Evolutionary conservation across 2,888 invertebrate genomes (phyloP), one percentile per base, ranked within the genome.

Genomic region (Microdon myrmicae): DNA sequence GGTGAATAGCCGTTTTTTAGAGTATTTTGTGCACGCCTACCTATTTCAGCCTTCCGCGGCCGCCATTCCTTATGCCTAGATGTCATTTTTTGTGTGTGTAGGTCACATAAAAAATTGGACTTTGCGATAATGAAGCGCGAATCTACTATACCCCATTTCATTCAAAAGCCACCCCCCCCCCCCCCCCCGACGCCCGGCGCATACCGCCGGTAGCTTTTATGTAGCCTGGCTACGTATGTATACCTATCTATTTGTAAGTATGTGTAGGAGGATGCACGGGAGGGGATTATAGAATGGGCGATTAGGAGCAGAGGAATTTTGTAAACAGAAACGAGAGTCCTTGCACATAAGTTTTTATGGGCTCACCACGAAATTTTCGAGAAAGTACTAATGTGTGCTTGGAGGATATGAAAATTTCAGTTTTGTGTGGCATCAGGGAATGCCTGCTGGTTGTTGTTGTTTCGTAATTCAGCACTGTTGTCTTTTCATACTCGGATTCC

Each of bases 321-420:
- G 45, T 51, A 56, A 61, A 51, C 45, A 44, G 16, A 31, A 16
- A 49, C 39, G 44, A 8, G 22, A 56, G 49, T 58, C 58, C 64
- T 64, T 56, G 45, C 35, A 45, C 51, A 56, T 58, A 58, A 45
- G 45, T 64, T 64, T 64, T 64, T 64, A 58, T 51, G 35, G 23
- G 56, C 41, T 58, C 31, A 61, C 56, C 61, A 49, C 61, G 49
- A 61, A 61, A 61, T 41, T 61, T 56, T 51, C 55, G 51, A 61
- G 61, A 56, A 39, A 17, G 23, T 61, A 49, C 41, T 56, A 44
- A 61, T 61, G 61, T 56, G 44, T 51, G 49, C 56, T 31, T 10
- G 32, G 56, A 20, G 41, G 35, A 49, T 56, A 56, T 61, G 56
- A 49, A 61, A 56, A 51, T 56, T 48, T 39, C 14, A 22, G 31